These are phyloP conservation scores for Anaspis maculata DNA, from an alignment of 2,888 invertebrate species.

Conservation along the genomic window DNA sequence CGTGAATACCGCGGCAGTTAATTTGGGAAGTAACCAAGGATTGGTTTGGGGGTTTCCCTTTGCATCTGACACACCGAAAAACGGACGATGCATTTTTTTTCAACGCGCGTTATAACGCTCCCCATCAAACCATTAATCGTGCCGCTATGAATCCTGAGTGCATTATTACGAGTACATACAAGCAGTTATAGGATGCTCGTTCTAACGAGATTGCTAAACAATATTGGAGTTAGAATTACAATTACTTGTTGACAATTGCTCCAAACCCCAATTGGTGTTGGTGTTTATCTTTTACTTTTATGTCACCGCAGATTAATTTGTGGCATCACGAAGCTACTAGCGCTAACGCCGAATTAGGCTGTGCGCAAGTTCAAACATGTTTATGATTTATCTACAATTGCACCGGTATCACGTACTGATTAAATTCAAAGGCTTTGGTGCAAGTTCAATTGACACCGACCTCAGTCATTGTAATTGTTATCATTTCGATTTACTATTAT, in stretches of 20 bases:
- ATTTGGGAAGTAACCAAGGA: conserved; percentile 28
- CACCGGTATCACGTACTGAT: no score
- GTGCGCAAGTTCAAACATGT: no score
- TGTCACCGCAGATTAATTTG: no score
- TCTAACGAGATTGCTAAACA: conserved; percentile 13
- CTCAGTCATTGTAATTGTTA: no score
- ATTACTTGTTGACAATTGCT: conserved; percentile 15
- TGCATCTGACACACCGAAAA: conserved; percentile 14
- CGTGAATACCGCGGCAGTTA: conserved; percentile 27
- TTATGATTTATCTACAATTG: no score
- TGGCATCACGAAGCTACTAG: no score
- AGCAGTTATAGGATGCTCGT: conserved; percentile 10
- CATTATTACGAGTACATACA: conserved; percentile 17
- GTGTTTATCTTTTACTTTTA: no score
- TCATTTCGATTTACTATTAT: no score
- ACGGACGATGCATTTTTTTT: conserved; percentile 19
- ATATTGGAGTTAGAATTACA: conserved; percentile 14
- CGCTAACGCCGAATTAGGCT: no score
- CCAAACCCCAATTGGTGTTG: no score
- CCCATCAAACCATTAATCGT: conserved; percentile 28
- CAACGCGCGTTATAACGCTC: conserved; percentile 17
- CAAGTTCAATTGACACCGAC: no score
- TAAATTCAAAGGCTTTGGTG: no score
- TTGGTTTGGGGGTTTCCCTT: conserved; percentile 8
- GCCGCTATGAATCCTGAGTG: conserved; percentile 20